Evolutionary conservation across 2,113 vertebrate genomes (phyloP).

Genomic region (Callaeas wilsoni): DNA sequence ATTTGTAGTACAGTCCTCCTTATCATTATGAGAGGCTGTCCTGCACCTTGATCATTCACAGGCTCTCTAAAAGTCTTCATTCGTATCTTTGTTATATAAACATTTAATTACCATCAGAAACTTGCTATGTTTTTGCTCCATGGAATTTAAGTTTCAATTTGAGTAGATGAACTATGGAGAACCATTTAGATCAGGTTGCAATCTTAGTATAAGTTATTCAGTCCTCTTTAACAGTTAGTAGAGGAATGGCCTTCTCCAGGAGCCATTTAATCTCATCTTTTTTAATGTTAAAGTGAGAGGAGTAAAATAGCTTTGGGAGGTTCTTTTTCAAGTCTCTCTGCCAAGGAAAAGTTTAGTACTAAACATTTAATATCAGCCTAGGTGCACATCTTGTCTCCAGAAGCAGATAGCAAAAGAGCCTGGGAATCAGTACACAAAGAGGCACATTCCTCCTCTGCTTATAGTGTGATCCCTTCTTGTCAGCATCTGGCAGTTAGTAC

Average conservation of each 20-base stretch:
- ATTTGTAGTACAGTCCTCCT: background rate
- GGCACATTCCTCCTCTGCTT: background rate
- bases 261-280: background rate
- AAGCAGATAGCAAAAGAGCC: background rate
- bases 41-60: background rate
- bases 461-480: background rate
- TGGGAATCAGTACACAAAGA: background rate
- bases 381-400: background rate
- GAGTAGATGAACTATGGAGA: background rate
- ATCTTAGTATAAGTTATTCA: background rate
- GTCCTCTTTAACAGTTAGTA: background rate
- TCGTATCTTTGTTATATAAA: background rate
- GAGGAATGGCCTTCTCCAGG: background rate
- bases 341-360: background rate
- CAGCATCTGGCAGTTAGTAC: background rate
- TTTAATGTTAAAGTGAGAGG: background rate
- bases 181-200: background rate
- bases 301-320: background rate
- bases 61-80: background rate
- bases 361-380: background rate
- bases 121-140: background rate
- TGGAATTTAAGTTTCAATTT: background rate
- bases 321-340: background rate
- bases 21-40: background rate
- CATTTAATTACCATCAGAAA: background rate